Conservation (phyloP, 2,888 invertebrate species). For the Omphaloscelis lunosa region DNA sequence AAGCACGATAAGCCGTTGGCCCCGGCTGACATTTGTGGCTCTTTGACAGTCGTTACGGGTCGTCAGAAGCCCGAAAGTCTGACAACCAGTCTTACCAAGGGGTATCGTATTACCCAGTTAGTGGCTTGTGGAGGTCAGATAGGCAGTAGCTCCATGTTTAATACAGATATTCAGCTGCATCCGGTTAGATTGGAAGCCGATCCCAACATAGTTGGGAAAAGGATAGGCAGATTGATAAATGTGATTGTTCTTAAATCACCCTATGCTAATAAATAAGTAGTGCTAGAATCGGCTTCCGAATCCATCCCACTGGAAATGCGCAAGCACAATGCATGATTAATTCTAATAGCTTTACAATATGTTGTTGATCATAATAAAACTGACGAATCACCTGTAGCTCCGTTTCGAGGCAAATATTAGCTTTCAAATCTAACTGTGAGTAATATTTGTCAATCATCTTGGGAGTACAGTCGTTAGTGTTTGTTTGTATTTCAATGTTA, state of each 20-base stretch:
- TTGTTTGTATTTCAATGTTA: conserved; percentile 59
- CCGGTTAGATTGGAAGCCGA: no score
- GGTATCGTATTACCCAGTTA: no score
- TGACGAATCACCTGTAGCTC: conserved; percentile 7
- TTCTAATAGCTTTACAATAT: background rate
- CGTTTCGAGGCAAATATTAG: conserved; percentile 41
- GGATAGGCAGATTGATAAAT: no score
- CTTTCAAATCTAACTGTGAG: conserved; percentile 43
- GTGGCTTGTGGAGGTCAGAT: no score
- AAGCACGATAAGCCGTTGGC: no score
- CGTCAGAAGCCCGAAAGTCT: no score
- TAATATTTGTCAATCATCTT: conserved; percentile 67
- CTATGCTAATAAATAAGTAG: background rate
- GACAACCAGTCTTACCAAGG: no score
- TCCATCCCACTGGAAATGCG: background rate
- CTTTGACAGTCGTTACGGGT: no score
- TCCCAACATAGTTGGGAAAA: no score
- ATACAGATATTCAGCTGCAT: no score
- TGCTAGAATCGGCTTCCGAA: background rate
- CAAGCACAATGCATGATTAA: background rate
- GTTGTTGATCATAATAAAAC: conserved; percentile 10
- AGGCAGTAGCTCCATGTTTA: no score
- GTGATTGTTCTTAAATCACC: background rate
- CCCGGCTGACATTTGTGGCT: no score
- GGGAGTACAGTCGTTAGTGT: conserved; percentile 44